Evolutionary conservation across 2,888 invertebrate species (phyloP), one percentile per base, ranked within the genome.

Genomic region (Ormyrus thymus): DNA sequence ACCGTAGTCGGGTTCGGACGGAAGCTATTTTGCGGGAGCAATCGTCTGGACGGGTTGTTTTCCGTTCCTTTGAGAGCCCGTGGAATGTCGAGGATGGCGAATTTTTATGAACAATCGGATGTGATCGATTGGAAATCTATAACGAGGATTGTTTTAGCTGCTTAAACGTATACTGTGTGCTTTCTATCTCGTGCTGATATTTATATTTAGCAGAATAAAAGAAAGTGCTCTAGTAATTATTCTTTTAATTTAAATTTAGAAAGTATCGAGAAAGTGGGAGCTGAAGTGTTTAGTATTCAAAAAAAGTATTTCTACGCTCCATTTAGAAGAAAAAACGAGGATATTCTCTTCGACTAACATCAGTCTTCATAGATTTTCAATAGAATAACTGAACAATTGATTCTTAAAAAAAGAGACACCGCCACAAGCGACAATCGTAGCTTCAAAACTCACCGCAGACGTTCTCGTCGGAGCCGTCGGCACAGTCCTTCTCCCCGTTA

Each of bases 401-500:
- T 29, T 29, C 29, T 29, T 29, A 29, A 29, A 29, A 29, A 29
- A 29, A 0, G 29, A 29, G 29, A 29, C 29, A 29, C 56, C 71
- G 51, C 11, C 13, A n/a, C 56, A 13, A 76, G 29, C 9, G 43
- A 29, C 29, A 61, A 72, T 61, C 8, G 43, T 53, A 0, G 6
- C 46, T 10, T 43, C 29, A 29, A 29, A 29, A 80, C 95, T 94
- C 90, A 97, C 97, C 97, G 89, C 97, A 97, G 88, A 94, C 93
- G 89, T 97, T 97, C 91, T 97, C 97, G 87, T 97, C 97, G 48
- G 97, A 97, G 70, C 96, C 96, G 87, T 97, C 97, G 1, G 92
- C 89, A 87, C 97, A 97, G 90, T 97, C 97, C 88, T 95, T 96
- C 88, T 96, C 97, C 71, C 97, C 97, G 91, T 97, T 97, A 91